Percentiles rank a stretch among this genome's conserved stretches.
Conservation (phyloP, 2,888 invertebrate genomes). For the Autographa pulchrina region DNA sequence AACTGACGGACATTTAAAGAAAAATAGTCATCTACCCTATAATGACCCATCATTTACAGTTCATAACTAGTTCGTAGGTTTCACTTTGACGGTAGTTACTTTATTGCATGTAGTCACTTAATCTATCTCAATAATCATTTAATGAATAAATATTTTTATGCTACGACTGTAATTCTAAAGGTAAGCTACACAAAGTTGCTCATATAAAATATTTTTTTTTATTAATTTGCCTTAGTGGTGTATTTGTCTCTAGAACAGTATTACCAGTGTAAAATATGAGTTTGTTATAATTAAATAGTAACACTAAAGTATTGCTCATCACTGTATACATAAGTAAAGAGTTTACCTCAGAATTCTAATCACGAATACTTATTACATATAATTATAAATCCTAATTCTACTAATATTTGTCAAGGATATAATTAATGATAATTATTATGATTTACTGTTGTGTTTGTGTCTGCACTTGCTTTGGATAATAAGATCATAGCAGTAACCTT, state of each 20-base stretch:
- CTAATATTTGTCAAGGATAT: slow-evolving; percentile 16
- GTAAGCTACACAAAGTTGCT: neutral
- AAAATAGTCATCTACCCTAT: too few species aligned
- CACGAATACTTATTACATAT: slow-evolving; percentile 27
- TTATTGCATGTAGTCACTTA: slow-evolving; percentile 13
- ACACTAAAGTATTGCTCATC: slow-evolving; percentile 44
- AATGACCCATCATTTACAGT: neutral
- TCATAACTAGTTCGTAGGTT: slow-evolving; percentile 13
- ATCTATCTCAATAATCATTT: neutral
- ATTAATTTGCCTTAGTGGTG: slow-evolving; percentile 1
- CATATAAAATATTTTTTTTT: neutral
- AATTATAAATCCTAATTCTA: slow-evolving; percentile 16
- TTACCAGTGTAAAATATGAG: neutral
- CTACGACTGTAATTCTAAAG: neutral
- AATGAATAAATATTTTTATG: neutral
- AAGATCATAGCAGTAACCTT: neutral
- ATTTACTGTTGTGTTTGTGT: neutral
- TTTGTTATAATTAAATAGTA: slow-evolving; percentile 19
- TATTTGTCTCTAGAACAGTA: slow-evolving; percentile 1
- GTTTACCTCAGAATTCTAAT: slow-evolving; percentile 49
- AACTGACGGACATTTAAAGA: too few species aligned
- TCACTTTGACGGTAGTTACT: slow-evolving; percentile 12
- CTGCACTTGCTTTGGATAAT: slow-evolving; percentile 14
- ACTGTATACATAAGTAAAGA: slow-evolving; percentile 22
- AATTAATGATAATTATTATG: slow-evolving; percentile 16